These are phyloP conservation scores for Sapajus apella DNA, from an alignment of 2,113 vertebrate species.

Conservation along the genomic window DNA sequence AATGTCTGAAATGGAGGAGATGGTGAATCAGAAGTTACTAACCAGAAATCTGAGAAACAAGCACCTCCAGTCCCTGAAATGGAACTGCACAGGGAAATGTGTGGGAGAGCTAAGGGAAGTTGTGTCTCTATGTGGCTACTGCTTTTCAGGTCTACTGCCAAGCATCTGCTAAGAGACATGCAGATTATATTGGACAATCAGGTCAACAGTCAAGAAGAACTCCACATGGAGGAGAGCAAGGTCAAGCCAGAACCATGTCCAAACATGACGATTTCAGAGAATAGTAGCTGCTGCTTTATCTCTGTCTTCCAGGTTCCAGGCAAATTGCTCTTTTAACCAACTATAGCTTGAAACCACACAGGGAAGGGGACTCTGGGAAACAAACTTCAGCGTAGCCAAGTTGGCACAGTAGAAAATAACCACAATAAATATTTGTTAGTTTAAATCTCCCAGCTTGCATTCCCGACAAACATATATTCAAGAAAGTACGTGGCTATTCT, in stretches of 20 bases:
- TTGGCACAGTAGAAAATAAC: not conserved
- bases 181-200: not conserved
- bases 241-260: not conserved
- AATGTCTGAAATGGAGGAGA: not conserved
- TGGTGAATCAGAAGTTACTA: not conserved
- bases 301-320: not conserved
- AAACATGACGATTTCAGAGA: not conserved
- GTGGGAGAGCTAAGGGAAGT: too few relatives aligned
- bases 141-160: not conserved
- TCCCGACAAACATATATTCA: not conserved
- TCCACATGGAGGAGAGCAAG: not conserved
- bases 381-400: not conserved
- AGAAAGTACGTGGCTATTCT: not conserved
- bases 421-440: not conserved
- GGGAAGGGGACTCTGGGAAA: not conserved
- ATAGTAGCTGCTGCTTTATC: fast-evolving
- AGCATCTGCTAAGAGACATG: not conserved
- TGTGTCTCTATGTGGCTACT: fast-evolving
- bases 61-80: too few relatives aligned
- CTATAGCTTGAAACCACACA: not conserved
- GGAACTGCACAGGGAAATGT: too few relatives aligned
- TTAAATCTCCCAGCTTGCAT: not conserved
- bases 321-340: not conserved
- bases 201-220: not conserved
- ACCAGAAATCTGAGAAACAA: not conserved